Conservation (phyloP, 2,113 vertebrate species). For the Bostrychus sinensis region DNA sequence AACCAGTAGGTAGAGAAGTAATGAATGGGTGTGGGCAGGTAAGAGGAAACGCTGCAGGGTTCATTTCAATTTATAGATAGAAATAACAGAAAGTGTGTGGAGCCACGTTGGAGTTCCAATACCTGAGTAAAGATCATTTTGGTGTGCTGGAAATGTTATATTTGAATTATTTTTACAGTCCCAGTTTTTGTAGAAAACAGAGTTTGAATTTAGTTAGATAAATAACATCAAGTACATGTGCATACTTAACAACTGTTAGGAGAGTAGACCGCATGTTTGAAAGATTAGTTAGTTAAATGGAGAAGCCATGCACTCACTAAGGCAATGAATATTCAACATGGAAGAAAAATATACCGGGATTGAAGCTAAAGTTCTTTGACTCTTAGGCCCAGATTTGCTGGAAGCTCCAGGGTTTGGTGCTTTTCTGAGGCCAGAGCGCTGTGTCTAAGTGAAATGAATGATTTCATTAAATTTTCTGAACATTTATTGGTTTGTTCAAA, state of each 20-base stretch:
- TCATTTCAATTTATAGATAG: conserved; percentile 38
- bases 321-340: conserved; percentile 64
- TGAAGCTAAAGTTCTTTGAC: conserved; percentile 78
- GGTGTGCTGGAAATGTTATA: too few relatives aligned
- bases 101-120: conserved; percentile 26
- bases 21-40: conserved; percentile 25
- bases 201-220: background rate
- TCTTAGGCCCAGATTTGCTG: conserved; percentile 73
- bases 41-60: conserved; percentile 13
- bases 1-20: conserved; percentile 80
- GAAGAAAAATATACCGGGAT: conserved; percentile 77
- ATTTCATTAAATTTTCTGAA: conserved; percentile 35
- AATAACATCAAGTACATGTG: background rate
- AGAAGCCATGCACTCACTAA: conserved; percentile 56
- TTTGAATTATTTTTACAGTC: background rate
- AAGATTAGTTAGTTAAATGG: conserved; percentile 48
- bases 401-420: conserved; percentile 76
- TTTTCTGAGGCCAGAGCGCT: conserved; percentile 71
- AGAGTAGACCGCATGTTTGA: conserved; percentile 36
- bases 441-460: conserved; percentile 76
- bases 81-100: conserved; percentile 1
- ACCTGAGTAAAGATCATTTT: too few relatives aligned
- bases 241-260: conserved; percentile 35
- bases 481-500: conserved; percentile 3
- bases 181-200: background rate